Conservation (phyloP, 2,888 invertebrate species). For the Eristalis tenax region DNA sequence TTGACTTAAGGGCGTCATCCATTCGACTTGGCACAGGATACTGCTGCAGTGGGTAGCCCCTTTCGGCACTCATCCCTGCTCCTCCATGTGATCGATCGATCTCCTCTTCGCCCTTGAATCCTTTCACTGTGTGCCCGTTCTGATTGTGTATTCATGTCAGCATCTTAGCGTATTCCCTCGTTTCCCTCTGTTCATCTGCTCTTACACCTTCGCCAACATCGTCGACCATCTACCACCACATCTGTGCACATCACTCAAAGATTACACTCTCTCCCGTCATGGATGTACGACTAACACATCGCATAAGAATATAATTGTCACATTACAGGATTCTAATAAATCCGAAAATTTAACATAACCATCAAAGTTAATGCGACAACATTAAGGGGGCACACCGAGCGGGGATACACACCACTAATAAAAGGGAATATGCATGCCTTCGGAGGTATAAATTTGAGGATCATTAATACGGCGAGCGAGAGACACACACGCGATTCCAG, state of each 20-base stretch:
- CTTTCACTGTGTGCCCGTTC: not conserved
- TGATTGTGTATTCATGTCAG: not conserved
- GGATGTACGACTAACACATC: not conserved
- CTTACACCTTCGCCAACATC: not conserved
- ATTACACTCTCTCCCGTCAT: not conserved
- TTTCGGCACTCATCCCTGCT: not conserved
- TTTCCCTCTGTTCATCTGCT: not conserved
- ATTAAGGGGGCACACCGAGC: conserved; percentile 1
- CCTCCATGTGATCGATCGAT: not conserved
- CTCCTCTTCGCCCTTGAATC: not conserved
- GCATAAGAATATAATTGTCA: conserved; percentile 15
- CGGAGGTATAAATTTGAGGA: conserved; percentile 7
- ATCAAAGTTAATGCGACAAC: conserved; percentile 30
- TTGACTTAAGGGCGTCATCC: not conserved
- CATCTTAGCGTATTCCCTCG: not conserved
- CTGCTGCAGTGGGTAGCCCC: not conserved
- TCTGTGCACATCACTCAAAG: not conserved
- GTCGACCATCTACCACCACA: not conserved
- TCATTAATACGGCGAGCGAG: not conserved
- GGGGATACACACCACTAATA: not conserved
- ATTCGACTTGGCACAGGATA: not conserved
- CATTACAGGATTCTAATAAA: conserved; percentile 27
- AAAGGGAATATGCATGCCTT: conserved; percentile 1
- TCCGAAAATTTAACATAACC: conserved; percentile 18
- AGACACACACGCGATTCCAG: conserved; percentile 1